Evolutionary conservation across 2,797 vertebrate species (phyloP), one percentile per base, ranked within the genome.

Genomic region (Buceros bicornis): DNA sequence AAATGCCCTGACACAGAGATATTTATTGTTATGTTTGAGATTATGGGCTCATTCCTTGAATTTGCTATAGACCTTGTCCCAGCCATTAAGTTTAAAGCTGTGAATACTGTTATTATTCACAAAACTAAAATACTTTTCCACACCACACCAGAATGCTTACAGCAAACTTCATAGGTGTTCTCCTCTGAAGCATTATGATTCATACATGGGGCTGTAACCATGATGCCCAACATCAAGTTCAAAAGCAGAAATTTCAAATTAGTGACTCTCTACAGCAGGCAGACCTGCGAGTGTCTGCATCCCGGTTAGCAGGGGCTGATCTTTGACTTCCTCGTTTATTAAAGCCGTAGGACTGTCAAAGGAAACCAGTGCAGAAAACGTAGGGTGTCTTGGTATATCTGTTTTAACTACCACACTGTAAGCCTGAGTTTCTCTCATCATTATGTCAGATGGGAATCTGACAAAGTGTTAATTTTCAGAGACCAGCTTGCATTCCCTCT

Each of bases 401-500:
- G 24, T 78, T 79, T 93, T 87, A 91, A 87, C 69, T 76, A 66
- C n/a, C 40, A 92, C 61, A 58, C 33, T 90, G 69, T 79, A 92
- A 50, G 54, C 48, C 48, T 64, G 28, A 93, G 8, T 26, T 90
- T 91, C 82, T 88, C 69, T 95, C 66, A 64, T 87, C 47, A 40
- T 94, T 33, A 33, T 33, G 33, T 33, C 33, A 33, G 33, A 33
- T 33, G 33, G 33, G 33, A 33, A 14, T 82, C 65, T 88, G 90
- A 95, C 16, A 94, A 90, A 25, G 43, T 95, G 90, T 96, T 95
- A 96, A 94, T 92, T 96, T 96, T 96, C 71, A 78, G 88, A 96
- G 37, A 79, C 28, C 35, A 84, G 48, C 25, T 93, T 97, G 50
- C 61, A 69, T 81, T 96, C 86, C 19, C 37, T 78, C 80, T 94